Evolutionary conservation across 2,797 vertebrate genomes (phyloP), one percentile per base, ranked within the genome.

Genomic region (Fratercula arctica): DNA sequence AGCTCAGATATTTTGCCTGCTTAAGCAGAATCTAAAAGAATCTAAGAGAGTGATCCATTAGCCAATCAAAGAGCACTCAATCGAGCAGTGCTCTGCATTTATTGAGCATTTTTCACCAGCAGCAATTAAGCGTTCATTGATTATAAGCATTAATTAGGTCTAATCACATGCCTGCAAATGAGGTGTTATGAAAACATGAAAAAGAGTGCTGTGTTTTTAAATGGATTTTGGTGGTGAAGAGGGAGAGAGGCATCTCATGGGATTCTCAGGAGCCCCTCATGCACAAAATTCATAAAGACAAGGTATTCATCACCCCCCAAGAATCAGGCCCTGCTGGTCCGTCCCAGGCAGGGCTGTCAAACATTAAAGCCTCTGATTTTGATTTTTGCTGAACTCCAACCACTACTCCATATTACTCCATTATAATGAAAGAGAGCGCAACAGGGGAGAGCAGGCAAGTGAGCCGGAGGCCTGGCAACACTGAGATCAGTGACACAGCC

Each of bases 1-100:
- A 96, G 82, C 85, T 63, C 80, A 87, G 82, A 90, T 95, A 94
- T 93, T 97, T 95, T 94, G 76, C 87, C 89, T 95, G 90, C 79
- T 96, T 95, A 93, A 91, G 78, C 88, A 94, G 61, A 91, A 94
- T 96, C 85, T 87, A 50, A 90, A 89, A 86, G 57, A 78, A 60
- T 35, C 35, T 35, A 84, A 78, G 74, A 61, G 79, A 86, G 64
- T 31, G 53, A 90, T 92, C 70, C 70, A 72, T 90, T 85, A 92
- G 64, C 77, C 78, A 82, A 12, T 85, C 51, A 85, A 87, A 91
- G 50, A 76, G 41, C 10, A 14, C 53, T 96, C 82, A 92, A 69
- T 93, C 93, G 92, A 93, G 82, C 45, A 70, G n/a, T 43, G 28
- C 24, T 92, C 75, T 86, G 76, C 81, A 57, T 91, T 91, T 88